Percentiles rank a stretch among this genome's conserved stretches.
These are phyloP conservation scores for Nymphalis polychloros DNA, from an alignment of 2,888 invertebrate genomes.

Conservation along the genomic window DNA sequence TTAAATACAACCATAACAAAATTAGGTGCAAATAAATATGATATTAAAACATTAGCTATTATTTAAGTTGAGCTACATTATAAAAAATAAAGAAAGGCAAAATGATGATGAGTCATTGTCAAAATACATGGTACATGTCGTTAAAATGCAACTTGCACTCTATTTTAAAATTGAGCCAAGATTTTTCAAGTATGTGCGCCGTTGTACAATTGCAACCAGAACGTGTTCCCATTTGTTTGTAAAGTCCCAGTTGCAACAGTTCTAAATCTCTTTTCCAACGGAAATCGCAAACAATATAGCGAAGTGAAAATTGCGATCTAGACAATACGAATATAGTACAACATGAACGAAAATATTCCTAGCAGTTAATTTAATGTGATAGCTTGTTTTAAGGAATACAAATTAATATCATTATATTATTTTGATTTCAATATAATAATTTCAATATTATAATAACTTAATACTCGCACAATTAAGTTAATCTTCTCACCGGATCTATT, in stretches of 20 bases:
- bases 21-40: not conserved
- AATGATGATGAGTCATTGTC: not conserved
- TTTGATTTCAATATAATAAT: too few species aligned
- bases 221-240: conserved; percentile 24
- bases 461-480: too few species aligned
- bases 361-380: too few species aligned
- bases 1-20: not conserved
- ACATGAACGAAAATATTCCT: not conserved
- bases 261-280: conserved; percentile 26
- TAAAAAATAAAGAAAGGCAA: not conserved
- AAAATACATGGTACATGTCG: not conserved
- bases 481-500: too few species aligned
- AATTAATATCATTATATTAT: too few species aligned
- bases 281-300: conserved; percentile 33
- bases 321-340: conserved; percentile 14
- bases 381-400: too few species aligned
- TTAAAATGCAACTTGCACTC: conserved; percentile 10
- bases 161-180: conserved; percentile 25
- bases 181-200: conserved; percentile 15
- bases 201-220: conserved; percentile 21
- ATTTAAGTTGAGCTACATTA: not conserved
- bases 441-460: too few species aligned
- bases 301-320: conserved; percentile 32
- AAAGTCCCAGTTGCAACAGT: conserved; percentile 27
- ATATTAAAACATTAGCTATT: not conserved